These are phyloP conservation scores for Drosophila pegasa DNA, from an alignment of 2,888 invertebrate species.

Conservation along the genomic window DNA sequence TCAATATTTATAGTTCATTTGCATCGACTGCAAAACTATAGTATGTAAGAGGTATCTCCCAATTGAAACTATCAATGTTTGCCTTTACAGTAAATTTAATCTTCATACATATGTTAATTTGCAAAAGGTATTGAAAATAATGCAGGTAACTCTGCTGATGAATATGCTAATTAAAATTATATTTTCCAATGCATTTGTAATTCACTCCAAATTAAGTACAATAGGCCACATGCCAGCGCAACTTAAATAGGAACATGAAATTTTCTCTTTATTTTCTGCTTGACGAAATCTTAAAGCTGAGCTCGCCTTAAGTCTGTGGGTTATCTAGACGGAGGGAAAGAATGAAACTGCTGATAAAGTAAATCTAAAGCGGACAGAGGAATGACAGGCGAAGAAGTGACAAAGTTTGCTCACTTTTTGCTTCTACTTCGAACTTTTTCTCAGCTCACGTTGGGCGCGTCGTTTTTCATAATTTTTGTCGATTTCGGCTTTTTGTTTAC, in stretches of 20 bases:
- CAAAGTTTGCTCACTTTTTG: slow-evolving; percentile 49
- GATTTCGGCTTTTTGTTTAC: slow-evolving; percentile 43
- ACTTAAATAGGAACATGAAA: background rate
- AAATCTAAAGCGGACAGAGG: slow-evolving; percentile 44
- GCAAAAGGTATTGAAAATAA: slow-evolving; percentile 12
- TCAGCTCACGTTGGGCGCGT: slow-evolving; percentile 50
- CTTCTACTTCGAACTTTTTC: slow-evolving; percentile 38
- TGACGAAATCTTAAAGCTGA: background rate
- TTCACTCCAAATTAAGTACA: slow-evolving; percentile 3
- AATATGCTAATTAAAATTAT: slow-evolving; percentile 19
- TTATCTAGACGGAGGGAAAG: slow-evolving; percentile 1
- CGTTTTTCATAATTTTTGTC: slow-evolving; percentile 59
- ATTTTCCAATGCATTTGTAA: slow-evolving; percentile 14
- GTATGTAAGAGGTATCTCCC: background rate
- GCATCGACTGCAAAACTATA: background rate
- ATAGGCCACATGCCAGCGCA: background rate
- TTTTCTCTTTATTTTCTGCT: background rate
- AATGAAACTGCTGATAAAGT: slow-evolving; percentile 33
- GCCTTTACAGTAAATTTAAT: background rate
- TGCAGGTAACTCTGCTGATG: slow-evolving; percentile 1
- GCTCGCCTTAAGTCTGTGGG: background rate
- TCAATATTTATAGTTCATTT: background rate
- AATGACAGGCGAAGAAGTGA: slow-evolving; percentile 56
- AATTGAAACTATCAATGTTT: background rate
- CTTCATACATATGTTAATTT: slow-evolving; percentile 28